These are phyloP conservation scores for Drosophila multiciliata DNA, from an alignment of 2,888 invertebrate genomes.

Conservation along the genomic window DNA sequence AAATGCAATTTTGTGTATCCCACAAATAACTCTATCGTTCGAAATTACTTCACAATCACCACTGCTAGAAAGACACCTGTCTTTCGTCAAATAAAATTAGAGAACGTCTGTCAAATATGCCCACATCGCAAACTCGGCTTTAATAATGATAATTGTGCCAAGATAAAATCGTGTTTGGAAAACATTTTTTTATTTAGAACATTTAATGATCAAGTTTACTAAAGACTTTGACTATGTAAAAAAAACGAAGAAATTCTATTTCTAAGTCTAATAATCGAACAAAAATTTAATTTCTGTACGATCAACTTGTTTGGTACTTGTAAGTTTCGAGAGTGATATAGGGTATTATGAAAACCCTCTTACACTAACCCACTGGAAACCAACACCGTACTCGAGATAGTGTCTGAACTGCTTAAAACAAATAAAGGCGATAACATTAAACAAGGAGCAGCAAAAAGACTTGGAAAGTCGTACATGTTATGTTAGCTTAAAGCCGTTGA, in stretches of 20 bases:
- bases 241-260: background rate
- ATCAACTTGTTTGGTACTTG: background rate
- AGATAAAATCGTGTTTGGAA: background rate
- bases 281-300: background rate
- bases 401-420: background rate
- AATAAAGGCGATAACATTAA: background rate
- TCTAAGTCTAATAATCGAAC: background rate
- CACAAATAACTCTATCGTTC: background rate
- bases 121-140: background rate
- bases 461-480: background rate
- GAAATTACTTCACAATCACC: background rate
- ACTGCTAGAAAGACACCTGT: background rate
- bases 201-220: background rate
- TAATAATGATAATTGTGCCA: background rate
- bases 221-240: background rate
- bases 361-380: background rate
- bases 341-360: background rate
- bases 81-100: background rate
- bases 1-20: background rate
- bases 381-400: background rate
- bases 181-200: background rate
- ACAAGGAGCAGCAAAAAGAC: background rate
- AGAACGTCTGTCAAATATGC: background rate
- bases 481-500: background rate
- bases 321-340: background rate